A percentile compares a stretch with the other conserved stretches of the same genome.
phyloP scores from a whole-genome alignment of 2,113 vertebrate genomes.

The Boleophthalmus pectinirostris region DNA sequence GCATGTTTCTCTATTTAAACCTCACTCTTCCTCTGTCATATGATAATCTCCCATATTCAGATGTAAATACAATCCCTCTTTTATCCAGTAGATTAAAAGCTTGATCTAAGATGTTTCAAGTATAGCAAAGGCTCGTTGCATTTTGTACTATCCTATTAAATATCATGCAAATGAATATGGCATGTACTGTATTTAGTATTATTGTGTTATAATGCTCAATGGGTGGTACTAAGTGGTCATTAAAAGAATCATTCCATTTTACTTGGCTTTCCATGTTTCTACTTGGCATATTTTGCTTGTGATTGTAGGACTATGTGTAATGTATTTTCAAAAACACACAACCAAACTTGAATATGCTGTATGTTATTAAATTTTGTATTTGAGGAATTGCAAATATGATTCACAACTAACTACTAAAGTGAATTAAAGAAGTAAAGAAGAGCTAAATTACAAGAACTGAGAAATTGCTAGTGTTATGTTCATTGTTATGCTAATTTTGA shows the following conservation, averaged over 20 bases:
- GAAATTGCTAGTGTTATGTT: too few relatives aligned
- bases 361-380: not conserved
- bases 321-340: not conserved
- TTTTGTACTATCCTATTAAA: not conserved
- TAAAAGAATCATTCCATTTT: not conserved
- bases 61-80: not conserved
- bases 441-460: too few relatives aligned
- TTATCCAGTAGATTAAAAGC: constrained; percentile 1
- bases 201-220: not conserved
- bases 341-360: not conserved
- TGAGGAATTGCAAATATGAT: too few relatives aligned
- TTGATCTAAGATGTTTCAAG: not conserved
- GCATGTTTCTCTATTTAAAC: not conserved
- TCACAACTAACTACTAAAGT: too few relatives aligned
- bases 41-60: not conserved
- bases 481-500: not conserved
- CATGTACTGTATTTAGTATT: not conserved
- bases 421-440: too few relatives aligned
- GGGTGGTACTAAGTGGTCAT: not conserved
- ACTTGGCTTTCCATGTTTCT: not conserved
- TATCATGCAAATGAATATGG: not conserved
- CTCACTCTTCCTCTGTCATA: not conserved
- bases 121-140: not conserved
- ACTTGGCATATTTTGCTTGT: too few relatives aligned
- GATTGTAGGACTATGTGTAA: too few relatives aligned